Conservation (phyloP, 2,888 invertebrate species). For the Netelia melanura region DNA sequence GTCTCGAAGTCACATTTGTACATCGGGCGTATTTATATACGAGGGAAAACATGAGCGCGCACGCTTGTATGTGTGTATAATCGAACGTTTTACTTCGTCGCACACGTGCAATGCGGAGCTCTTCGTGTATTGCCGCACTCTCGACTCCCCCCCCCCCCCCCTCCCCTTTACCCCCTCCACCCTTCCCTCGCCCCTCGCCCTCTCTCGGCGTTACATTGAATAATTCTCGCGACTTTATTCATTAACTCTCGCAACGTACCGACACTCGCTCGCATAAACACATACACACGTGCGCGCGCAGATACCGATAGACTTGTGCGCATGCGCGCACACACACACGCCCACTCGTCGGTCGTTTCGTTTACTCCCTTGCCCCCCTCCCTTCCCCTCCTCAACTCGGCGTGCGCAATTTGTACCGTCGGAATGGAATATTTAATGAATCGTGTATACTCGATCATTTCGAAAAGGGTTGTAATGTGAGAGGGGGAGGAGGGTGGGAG, state of each 20-base stretch:
- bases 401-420: slow-evolving; percentile 58
- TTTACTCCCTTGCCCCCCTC: slow-evolving; percentile 53
- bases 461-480: background rate
- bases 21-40: background rate
- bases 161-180: background rate
- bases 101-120: background rate
- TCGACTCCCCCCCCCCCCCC: background rate
- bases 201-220: slow-evolving; percentile 44
- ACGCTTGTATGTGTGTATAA: background rate
- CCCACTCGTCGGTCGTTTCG: slow-evolving; percentile 18
- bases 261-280: slow-evolving; percentile 1
- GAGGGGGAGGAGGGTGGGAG: background rate
- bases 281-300: background rate
- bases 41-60: background rate
- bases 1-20: slow-evolving; percentile 36
- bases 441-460: slow-evolving; percentile 49
- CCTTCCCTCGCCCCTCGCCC: background rate
- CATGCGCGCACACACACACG: background rate
- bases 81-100: slow-evolving; percentile 36
- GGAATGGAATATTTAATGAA: slow-evolving; percentile 60
- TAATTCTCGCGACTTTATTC: slow-evolving; percentile 63
- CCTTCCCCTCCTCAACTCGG: slow-evolving; percentile 44
- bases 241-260: slow-evolving; percentile 47
- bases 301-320: background rate
- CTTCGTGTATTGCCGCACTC: background rate